Conservation (phyloP, 2,113 vertebrate genomes). For the Silurus meridionalis region DNA sequence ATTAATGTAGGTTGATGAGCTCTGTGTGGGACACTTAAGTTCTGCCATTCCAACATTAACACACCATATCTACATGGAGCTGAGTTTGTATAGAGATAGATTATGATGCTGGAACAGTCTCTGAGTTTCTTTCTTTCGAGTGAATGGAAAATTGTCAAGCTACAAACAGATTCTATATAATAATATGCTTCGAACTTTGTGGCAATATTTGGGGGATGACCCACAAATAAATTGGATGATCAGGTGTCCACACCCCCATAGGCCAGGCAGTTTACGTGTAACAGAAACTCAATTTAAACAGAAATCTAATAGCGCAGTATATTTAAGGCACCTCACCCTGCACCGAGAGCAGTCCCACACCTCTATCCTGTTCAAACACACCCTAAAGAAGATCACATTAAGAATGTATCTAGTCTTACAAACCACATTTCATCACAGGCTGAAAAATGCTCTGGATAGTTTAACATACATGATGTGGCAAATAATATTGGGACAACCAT, state of each 20-base stretch:
- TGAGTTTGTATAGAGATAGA: neutral
- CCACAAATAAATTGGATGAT: neutral
- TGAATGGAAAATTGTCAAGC: neutral
- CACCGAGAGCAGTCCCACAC: neutral
- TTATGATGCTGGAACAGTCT: neutral
- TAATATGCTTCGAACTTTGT: neutral
- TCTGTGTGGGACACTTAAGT: neutral
- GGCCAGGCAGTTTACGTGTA: neutral
- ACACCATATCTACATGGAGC: neutral
- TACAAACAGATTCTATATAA: neutral
- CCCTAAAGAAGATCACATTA: neutral
- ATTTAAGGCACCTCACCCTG: neutral
- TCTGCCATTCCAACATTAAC: neutral
- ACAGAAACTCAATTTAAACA: neutral
- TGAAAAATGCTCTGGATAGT: neutral
- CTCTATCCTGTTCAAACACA: neutral
- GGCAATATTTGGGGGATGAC: neutral
- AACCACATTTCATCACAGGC: neutral
- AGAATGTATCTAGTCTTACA: neutral
- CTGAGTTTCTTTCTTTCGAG: neutral
- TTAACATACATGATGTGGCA: too few relatives aligned
- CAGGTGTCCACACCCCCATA: neutral
- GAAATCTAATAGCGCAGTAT: neutral
- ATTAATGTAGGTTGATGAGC: neutral
- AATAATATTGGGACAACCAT: too few relatives aligned